A percentile compares a stretch with the other conserved stretches of the same genome.
These are phyloP conservation scores for Platorchestia sp. DNA, from an alignment of 1,140 invertebrate species.

Conservation along the genomic window DNA sequence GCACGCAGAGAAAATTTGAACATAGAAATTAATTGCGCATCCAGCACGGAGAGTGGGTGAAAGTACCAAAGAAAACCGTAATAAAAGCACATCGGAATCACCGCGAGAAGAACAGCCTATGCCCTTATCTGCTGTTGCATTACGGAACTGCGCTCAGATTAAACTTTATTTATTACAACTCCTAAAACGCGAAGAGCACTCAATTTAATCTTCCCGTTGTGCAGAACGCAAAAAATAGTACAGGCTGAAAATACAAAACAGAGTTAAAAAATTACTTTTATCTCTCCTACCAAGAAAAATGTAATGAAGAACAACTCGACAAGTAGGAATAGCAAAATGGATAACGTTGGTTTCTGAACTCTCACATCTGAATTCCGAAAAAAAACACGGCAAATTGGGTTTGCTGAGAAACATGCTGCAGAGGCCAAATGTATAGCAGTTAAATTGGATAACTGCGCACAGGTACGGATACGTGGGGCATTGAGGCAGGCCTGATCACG, in stretches of 20 bases:
- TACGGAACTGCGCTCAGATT: background rate
- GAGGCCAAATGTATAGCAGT: background rate
- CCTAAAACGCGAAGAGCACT: background rate
- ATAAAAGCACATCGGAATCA: background rate
- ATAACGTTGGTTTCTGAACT: background rate
- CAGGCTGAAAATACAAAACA: background rate
- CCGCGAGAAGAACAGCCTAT: background rate
- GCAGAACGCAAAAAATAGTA: background rate
- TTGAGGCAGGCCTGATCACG: background rate
- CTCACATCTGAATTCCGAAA: background rate
- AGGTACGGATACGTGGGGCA: background rate
- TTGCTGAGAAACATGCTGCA: background rate
- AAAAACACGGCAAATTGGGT: too few species aligned
- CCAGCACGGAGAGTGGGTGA: background rate
- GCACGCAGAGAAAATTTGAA: background rate
- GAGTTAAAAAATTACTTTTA: background rate
- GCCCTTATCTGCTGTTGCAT: background rate
- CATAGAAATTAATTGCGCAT: background rate
- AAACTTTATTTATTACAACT: background rate
- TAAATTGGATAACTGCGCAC: background rate
- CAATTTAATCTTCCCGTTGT: background rate
- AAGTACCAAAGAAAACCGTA: background rate
- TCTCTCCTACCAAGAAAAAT: background rate
- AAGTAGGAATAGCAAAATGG: background rate
- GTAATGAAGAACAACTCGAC: background rate